A percentile compares a stretch with the other conserved stretches of the same genome.
Conservation (phyloP, 2,797 vertebrate genomes). For the Malurus leucopterus region DNA sequence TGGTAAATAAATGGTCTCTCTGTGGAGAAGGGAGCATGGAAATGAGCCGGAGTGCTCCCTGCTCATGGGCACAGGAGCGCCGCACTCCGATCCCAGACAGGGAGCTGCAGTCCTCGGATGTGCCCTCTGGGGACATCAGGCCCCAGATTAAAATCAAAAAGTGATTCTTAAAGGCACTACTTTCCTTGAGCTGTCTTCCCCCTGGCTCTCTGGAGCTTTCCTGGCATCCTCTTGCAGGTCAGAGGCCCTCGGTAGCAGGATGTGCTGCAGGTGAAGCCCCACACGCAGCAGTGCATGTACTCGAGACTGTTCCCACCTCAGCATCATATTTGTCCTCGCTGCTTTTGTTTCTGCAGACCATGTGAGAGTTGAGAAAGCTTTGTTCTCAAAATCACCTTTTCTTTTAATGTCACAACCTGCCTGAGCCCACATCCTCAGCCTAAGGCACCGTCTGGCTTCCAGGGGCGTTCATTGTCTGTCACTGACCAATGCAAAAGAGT, state of each 20-base stretch:
- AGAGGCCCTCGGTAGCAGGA: neutral
- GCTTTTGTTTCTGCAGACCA: conserved; percentile 44
- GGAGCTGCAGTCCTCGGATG: neutral
- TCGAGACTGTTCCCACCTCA: neutral
- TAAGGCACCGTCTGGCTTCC: neutral
- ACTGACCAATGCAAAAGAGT: conserved; percentile 25
- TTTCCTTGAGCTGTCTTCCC: neutral
- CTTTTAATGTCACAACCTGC: conserved; percentile 11
- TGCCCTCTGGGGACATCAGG: neutral
- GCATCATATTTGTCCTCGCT: conserved; percentile 13
- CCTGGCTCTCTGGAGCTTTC: neutral
- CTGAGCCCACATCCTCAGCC: conserved; percentile 16
- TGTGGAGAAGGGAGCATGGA: neutral
- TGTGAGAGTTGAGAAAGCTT: conserved; percentile 15
- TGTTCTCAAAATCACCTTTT: conserved; percentile 22
- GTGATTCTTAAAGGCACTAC: neutral
- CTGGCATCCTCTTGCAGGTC: neutral
- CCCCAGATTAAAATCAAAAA: neutral
- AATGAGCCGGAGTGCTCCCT: neutral
- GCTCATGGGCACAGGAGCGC: neutral
- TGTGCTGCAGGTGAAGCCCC: neutral
- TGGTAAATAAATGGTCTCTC: neutral
- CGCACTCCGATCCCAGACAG: accelerated
- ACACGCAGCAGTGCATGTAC: neutral
- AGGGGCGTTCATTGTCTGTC: conserved; percentile 20